Conservation (phyloP, 2,113 vertebrate species). For the Pachycephala philippinensis region DNA sequence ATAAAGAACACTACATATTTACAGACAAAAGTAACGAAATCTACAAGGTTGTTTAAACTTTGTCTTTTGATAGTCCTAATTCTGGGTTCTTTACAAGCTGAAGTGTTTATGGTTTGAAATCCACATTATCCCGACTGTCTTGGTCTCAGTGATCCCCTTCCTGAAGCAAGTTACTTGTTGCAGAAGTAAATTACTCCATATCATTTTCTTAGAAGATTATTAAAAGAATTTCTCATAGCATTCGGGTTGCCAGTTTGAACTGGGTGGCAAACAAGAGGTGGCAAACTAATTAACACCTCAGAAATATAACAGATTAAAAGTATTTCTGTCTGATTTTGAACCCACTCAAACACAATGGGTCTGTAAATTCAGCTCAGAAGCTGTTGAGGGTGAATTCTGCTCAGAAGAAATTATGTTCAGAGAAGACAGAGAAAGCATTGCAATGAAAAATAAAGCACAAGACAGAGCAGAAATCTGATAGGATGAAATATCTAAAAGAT, state of each 20-base stretch:
- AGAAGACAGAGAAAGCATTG: not conserved
- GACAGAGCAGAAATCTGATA: not conserved
- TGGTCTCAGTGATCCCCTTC: not conserved
- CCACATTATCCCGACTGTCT: not conserved
- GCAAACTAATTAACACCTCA: slow-evolving; percentile 47
- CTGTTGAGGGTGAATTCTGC: not conserved
- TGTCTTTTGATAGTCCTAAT: not conserved
- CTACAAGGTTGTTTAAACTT: not conserved
- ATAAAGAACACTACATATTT: not conserved
- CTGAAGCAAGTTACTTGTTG: not conserved
- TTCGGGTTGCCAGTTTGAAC: slow-evolving; percentile 24
- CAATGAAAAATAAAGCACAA: not conserved
- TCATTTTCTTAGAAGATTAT: not conserved
- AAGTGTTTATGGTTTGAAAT: not conserved
- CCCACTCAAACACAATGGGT: not conserved
- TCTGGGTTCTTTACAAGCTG: not conserved
- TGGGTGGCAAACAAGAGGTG: slow-evolving; percentile 16
- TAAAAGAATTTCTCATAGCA: not conserved
- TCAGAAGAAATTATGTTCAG: not conserved
- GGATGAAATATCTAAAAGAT: not conserved
- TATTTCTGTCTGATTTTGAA: slow-evolving; percentile 34
- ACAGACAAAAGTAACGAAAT: not conserved
- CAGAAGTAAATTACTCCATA: not conserved
- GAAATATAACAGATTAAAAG: slow-evolving; percentile 32
- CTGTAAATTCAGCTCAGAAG: slow-evolving; percentile 16